These are phyloP conservation scores for Pseudotriccus pelzelni DNA, from an alignment of 2,797 vertebrate genomes.

Conservation along the genomic window DNA sequence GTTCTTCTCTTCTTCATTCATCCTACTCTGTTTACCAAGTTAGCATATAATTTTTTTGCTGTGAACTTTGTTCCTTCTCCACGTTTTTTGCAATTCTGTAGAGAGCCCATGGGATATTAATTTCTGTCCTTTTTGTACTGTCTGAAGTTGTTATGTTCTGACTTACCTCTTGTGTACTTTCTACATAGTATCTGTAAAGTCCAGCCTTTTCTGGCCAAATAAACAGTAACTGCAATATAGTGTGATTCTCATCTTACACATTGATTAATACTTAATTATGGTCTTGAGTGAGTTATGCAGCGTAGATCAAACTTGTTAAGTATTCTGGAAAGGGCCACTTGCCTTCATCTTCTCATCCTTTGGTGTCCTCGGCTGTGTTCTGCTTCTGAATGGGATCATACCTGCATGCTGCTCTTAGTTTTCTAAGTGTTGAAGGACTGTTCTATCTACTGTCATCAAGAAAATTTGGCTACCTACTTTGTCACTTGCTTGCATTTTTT, in stretches of 20 bases:
- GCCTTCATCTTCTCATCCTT: background rate
- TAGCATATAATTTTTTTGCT: background rate
- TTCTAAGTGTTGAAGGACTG: background rate
- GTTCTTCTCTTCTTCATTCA: background rate
- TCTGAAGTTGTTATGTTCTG: background rate
- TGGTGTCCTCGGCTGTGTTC: background rate
- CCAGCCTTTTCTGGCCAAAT: background rate
- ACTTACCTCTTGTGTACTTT: background rate
- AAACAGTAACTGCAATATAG: background rate
- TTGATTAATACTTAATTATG: background rate
- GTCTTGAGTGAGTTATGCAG: background rate
- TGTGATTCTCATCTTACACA: background rate
- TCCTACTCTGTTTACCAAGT: background rate
- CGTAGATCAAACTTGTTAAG: background rate
- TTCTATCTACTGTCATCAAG: background rate
- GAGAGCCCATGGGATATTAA: background rate
- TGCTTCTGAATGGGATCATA: background rate
- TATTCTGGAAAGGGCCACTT: background rate
- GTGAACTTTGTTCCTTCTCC: background rate
- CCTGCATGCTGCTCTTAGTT: background rate
- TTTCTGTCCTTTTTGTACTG: background rate
- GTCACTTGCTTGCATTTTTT: background rate
- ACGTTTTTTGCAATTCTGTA: background rate
- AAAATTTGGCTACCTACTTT: background rate
- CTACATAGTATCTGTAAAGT: background rate